Base-by-base conservation (phyloP, 2,113 vertebrate genomes). In the Scomber scombrus region DNA sequence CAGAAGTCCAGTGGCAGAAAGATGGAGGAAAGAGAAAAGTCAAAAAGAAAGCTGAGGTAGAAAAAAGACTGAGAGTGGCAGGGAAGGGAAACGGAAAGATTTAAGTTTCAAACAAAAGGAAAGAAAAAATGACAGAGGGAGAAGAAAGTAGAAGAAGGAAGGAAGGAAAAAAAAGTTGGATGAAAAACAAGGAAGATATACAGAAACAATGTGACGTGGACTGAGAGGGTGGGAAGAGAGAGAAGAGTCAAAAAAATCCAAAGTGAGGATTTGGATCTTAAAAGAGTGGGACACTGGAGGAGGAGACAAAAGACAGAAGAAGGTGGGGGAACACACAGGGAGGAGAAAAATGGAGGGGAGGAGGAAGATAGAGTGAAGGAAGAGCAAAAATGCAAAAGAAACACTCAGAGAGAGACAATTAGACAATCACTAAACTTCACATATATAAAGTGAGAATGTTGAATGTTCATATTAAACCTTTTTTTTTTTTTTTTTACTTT, bases 261-360 rank as follows among this genome's bases (percentile, higher is more conserved):
- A 2, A 61, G 14, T 16, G 26, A 67, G 13, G 0, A 54, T 47
- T 51, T 43, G 47, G 54, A 19, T 50, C 26, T 50, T 47, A 76
- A 29, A n/a, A 50, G 72, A 68, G 10, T 51, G 50, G 62, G 19
- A 79, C 10, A 62, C 66, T 49, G 71, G 14, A 80, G 85, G 68
- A 51, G 71, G 49, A 65, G 51, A 45, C 9, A 45, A 70, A 15
- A 47, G 21, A 26, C 4, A 50, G 75, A 52, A 31, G 45, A 71
- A 51, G 34, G 43, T 64, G 71, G 71, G 79, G 47, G 9, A 68
- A 71, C 47, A 47, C 3, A 18, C 19, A 69, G 10, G 46, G 67
- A 55, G 40, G 47, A 54, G 31, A 40, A 52, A 46, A 26, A 62
- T 18, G n/a, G 11, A 68, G 46, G 46, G 62, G 51, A 63, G 23